Percentiles rank a stretch among this genome's conserved stretches.
Evolutionary conservation across 2,797 vertebrate species (phyloP).

Genomic region (Hemibagrus guttatus): DNA sequence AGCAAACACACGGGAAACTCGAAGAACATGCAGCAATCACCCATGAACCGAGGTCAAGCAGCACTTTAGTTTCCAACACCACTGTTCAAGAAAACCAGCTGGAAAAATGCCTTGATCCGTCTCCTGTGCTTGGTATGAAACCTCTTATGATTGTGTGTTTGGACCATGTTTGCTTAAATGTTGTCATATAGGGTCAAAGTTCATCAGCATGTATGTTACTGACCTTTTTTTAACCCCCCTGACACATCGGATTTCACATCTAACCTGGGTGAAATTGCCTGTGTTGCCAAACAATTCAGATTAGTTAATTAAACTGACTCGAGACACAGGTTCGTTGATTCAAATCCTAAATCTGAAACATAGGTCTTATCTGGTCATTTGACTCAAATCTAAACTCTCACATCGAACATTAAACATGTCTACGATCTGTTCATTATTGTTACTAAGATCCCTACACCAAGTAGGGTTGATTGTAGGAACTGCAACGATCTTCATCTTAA

Average conservation of each 20-base stretch:
- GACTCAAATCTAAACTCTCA: no score
- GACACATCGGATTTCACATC: not conserved
- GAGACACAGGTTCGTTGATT: not conserved
- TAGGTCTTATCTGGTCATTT: not conserved
- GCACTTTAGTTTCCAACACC: not conserved
- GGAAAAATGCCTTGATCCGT: constrained; percentile 69
- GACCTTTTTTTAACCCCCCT: not conserved
- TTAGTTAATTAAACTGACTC: no score
- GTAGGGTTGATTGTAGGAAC: not conserved
- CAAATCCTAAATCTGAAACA: not conserved
- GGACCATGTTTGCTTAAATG: not conserved
- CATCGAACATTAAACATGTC: no score
- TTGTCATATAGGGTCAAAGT: not conserved
- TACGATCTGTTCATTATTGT: not conserved
- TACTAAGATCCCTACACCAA: not conserved
- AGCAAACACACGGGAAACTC: constrained; percentile 61
- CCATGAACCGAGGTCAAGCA: not conserved
- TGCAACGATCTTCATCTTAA: not conserved
- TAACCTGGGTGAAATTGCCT: no score
- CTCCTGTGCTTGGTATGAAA: constrained; percentile 72
- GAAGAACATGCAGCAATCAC: not conserved
- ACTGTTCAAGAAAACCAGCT: constrained; percentile 31
- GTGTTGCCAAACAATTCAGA: not conserved
- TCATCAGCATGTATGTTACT: not conserved
- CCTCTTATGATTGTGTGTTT: not conserved